Conservation (phyloP, 1,140 invertebrate species). For the Megalonaias nervosa region DNA sequence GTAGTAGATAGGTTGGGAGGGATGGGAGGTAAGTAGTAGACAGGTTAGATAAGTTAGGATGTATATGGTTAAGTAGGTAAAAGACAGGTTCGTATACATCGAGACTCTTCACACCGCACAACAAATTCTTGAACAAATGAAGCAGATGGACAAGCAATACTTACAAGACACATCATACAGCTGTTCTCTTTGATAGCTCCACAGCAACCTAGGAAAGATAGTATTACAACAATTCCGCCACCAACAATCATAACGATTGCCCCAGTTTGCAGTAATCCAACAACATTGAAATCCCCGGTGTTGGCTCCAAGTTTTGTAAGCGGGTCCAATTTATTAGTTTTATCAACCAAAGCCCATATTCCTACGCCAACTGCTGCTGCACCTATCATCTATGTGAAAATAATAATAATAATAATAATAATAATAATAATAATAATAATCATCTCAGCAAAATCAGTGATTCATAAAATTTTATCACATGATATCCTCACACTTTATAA, state of each 20-base stretch:
- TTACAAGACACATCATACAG: conserved; percentile 84
- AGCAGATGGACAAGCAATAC: conserved; percentile 14
- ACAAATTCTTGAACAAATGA: not conserved
- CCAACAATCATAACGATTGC: conserved; percentile 79
- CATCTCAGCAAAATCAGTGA: not conserved
- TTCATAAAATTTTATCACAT: not conserved
- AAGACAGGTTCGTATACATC: not conserved
- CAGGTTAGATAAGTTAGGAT: too few species aligned
- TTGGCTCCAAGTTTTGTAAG: conserved; percentile 77
- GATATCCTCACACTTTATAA: not conserved
- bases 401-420: not conserved
- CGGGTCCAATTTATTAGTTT: conserved; percentile 77
- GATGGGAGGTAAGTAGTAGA: too few species aligned
- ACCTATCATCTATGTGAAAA: conserved; percentile 77
- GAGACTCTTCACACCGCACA: not conserved
- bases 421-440: not conserved
- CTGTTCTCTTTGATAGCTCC: conserved; percentile 88
- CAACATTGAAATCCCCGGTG: conserved; percentile 62
- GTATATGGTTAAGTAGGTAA: too few species aligned
- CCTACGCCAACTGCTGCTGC: conserved; percentile 79
- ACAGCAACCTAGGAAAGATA: conserved; percentile 91
- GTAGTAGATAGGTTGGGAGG: too few species aligned
- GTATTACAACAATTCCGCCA: conserved; percentile 84
- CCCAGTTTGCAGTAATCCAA: conserved; percentile 43
- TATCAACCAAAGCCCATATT: conserved; percentile 81